Base-by-base conservation (phyloP, 2,888 invertebrate species). In the Sicus ferrugineus region DNA sequence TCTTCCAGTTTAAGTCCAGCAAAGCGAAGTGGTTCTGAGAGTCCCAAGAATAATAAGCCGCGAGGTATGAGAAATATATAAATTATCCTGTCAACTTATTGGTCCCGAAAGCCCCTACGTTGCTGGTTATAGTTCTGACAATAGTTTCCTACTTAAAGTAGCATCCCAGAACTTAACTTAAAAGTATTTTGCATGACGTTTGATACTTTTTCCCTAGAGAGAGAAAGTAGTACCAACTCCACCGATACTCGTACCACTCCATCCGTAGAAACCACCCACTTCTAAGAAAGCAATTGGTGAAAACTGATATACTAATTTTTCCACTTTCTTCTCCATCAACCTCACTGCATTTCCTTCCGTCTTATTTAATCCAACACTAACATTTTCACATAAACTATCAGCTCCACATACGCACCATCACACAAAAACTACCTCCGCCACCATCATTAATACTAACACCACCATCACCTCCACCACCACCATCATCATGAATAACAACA, bases 1-100 rank as follows among this genome's bases (percentile, higher is more conserved):
- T 93, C 93, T 38, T 92, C 93, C 26, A 94, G 93, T 75, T 87
- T 94, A 52, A 93, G 93, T 80, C 94, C 94, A 0, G 94, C 94
- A 0, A 94, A 94, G 83, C 86, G 93, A 69, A 93, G 93, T 73
- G 94, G 93, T 0, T 94, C 94, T 14, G 91, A 91, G 30, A 90
- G 90, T 77, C 94, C 94, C 48, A 92, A 92, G 84, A 91, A 91
- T 79, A 80, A 75, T 61, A 93, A 92, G 82, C 92, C 92, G 69
- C 89, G 93, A 88, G 93, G 93, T 93, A 85, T 84, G 83, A 75
- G 58, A 11, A 23, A 23, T 30, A 21, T n/a, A 62, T n/a, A 46
- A 54, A 42, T n/a, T 19, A 65, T 2, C 19, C 28, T 7, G 11
- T 3, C 3, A 56, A 14, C 56, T 46, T 21, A 38, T 2, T 63